Base-by-base conservation (phyloP, 2,888 invertebrate species). In the Dusona sp. region DNA sequence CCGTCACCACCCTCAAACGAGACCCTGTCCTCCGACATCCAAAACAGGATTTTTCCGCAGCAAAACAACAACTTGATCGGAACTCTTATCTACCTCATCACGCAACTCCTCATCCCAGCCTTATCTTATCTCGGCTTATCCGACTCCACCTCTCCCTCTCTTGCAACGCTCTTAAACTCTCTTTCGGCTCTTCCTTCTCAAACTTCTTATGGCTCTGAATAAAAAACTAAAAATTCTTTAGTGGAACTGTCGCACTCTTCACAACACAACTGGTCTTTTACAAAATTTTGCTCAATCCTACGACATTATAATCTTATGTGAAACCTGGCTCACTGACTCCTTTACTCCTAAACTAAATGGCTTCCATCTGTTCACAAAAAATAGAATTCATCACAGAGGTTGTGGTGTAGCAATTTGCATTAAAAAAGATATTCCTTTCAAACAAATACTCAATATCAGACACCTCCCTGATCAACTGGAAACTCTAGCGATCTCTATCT, bases 351-450 rank as follows among this genome's bases (percentile, higher is more conserved):
- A 48, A 16, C 38, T 80, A 54, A 45, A 57, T 3, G 70, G 68
- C 8, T 42, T 77, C 9, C 22, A 75, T 8, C 57, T 75, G 3
- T 25, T 84, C 19, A 51, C 74, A 2, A 13, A 57, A 16, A 54
- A 45, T 11, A 74, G 67, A 57, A 2, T 1, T 11, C 13, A 68
- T 65, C 45, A 9, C 38, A 79, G 16, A 33, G 61, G 75, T 6
- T 74, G 74, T 1, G 84, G 74, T 0, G 48, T 79, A 0, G 79
- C 68, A 6, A 84, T 84, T n/a, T 61, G 57, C 48, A 54, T 84
- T 2, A 84, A 42, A 57, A 79, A 68, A 48, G 61, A 79, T 29
- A 61, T 79, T 38, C n/a, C 51, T 0, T 84, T 84, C 13, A 38
- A 45, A n/a, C 25, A 22, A 61, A 61, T 74, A 0, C 36, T 33